phyloP scores from a whole-genome alignment of 2,797 vertebrate species.

The Brachyrhaphis roseni region DNA sequence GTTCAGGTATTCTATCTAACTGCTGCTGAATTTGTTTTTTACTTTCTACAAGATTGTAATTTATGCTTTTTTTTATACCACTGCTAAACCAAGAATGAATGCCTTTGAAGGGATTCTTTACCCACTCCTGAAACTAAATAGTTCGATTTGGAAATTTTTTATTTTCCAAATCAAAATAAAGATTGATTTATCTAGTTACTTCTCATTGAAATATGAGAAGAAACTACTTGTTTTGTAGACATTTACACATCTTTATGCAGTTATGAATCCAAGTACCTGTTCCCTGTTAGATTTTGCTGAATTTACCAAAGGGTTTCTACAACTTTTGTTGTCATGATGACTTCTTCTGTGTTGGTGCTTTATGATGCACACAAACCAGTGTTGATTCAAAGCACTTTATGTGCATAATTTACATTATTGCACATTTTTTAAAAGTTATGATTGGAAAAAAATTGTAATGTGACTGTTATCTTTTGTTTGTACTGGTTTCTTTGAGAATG shows the following conservation, averaged over 20 bases:
- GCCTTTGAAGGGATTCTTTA: not conserved
- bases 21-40: not conserved
- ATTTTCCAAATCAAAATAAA: no score
- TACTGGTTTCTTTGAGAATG: constrained; percentile 46
- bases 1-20: not conserved
- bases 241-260: not conserved
- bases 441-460: not conserved
- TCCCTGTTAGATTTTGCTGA: not conserved
- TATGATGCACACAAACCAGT: not conserved
- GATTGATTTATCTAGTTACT: no score
- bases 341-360: not conserved
- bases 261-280: not conserved
- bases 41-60: not conserved
- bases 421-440: not conserved
- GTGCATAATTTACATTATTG: not conserved
- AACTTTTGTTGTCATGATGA: not conserved
- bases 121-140: not conserved
- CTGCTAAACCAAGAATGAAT: not conserved
- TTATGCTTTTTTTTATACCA: not conserved
- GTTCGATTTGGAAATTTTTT: not conserved
- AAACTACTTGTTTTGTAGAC: not conserved
- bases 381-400: constrained; percentile 1
- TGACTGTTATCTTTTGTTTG: constrained; percentile 8
- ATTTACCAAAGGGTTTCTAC: not conserved
- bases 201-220: not conserved